phyloP scores from a whole-genome alignment of 2,888 invertebrate genomes.

The Halictus ligatus region DNA sequence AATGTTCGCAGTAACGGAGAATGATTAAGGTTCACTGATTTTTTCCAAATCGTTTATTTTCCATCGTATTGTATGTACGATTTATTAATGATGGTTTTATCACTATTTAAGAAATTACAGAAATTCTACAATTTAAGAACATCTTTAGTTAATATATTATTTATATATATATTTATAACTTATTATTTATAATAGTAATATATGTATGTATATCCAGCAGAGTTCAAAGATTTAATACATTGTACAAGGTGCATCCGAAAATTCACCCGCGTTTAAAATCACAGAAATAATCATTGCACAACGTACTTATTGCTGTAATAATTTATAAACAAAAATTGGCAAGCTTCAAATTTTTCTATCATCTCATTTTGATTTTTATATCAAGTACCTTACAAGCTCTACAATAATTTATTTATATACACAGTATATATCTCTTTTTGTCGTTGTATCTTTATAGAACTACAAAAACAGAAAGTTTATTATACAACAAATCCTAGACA shows the following conservation, averaged over 20 bases:
- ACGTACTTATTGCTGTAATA: conserved; percentile 47
- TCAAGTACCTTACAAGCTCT: conserved; percentile 57
- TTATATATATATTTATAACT: conserved; percentile 9
- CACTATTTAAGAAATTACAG: conserved; percentile 60
- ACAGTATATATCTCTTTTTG: conserved; percentile 43
- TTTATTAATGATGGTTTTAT: conserved; percentile 26
- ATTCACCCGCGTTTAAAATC: conserved; percentile 47
- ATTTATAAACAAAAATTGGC: conserved; percentile 40
- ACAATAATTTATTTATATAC: conserved; percentile 58
- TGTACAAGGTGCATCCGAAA: conserved; percentile 32
- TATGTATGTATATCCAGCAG: conserved; percentile 19
- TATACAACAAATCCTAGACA: conserved; percentile 59
- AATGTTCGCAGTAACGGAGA: neutral
- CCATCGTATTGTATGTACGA: conserved; percentile 9
- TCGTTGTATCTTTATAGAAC: conserved; percentile 66
- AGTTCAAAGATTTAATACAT: conserved; percentile 37
- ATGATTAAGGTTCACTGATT: neutral
- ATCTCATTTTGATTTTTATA: conserved; percentile 32
- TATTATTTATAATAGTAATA: conserved; percentile 1
- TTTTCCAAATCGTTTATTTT: conserved; percentile 13
- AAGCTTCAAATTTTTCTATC: conserved; percentile 38
- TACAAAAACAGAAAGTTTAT: conserved; percentile 65
- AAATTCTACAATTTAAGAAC: conserved; percentile 48
- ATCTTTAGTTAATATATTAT: conserved; percentile 37
- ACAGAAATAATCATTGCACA: conserved; percentile 55